Base-by-base conservation (phyloP, 2,797 vertebrate species). In the Diglossa cyanea region DNA sequence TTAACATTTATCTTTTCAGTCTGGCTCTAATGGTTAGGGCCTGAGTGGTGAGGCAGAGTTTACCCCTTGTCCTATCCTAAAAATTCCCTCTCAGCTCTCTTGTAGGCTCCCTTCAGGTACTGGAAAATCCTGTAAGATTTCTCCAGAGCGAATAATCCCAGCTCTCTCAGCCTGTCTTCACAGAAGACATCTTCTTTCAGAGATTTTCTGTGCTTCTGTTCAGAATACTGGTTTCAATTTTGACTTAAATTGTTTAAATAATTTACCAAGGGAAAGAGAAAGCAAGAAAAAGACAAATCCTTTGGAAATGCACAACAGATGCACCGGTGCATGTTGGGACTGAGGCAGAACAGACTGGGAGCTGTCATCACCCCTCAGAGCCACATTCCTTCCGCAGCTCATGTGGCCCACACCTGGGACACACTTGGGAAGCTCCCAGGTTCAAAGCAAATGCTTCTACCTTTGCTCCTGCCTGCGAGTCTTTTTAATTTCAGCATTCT, bases 291-390 rank as follows among this genome's bases (percentile, higher is more conserved):
- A 73, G n/a, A 21, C 42, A 65, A 50, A 30, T 7, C 67, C 73
- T 72, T 65, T 55, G 25, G 63, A 91, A 91, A 88, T 42, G 70
- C 33, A 20, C 35, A 86, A 12, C 93, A 95, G 92, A 85, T 79
- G 80, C 55, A 80, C 11, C 0, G 2, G 39, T 87, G 92, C 86
- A 74, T 31, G 53, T 44, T 2, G 81, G 84, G 76, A 68, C 3
- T 4, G 76, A 92, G 40, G 31, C 58, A 88, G 81, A 86, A 48
- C 84, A 92, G 75, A 40, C 70, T 80, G 13, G 4, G 66, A 85
- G 58, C 81, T 96, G 94, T 97, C 95, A 96, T 83, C 94, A 68
- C 6, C 75, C 47, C 89, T 91, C 81, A 75, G 42, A 95, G 76
- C 55, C 21, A 1, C 94, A 90, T 96, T 94, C 82, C 51, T 95